Percentiles rank a stretch among this genome's conserved stretches.
Evolutionary conservation across 2,888 invertebrate species (phyloP).

Genomic region (Scelioninae gen. 1): DNA sequence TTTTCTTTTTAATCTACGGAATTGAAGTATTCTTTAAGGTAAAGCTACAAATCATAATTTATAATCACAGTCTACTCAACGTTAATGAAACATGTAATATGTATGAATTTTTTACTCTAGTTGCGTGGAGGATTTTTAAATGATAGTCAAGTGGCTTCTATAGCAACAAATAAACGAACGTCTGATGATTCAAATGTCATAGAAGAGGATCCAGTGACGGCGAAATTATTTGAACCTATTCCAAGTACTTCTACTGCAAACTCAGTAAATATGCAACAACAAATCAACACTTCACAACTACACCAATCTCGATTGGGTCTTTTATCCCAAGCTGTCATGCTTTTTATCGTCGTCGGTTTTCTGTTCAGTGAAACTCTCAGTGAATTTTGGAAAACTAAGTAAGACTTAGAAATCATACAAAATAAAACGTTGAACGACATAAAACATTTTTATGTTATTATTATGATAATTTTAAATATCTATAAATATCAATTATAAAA

Average conservation of each 20-base stretch:
- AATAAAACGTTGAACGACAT: too few species aligned
- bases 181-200: slow-evolving; percentile 77
- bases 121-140: slow-evolving; percentile 93
- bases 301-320: slow-evolving; percentile 96
- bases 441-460: neutral
- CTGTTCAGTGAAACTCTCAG: slow-evolving; percentile 95
- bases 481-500: neutral
- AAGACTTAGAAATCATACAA: slow-evolving; percentile 80
- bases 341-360: slow-evolving; percentile 94
- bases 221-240: slow-evolving; percentile 81
- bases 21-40: slow-evolving; percentile 97
- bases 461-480: neutral
- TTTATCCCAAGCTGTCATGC: slow-evolving; percentile 95
- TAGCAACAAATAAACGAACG: slow-evolving; percentile 83
- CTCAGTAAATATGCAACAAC: slow-evolving; percentile 82
- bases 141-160: slow-evolving; percentile 88
- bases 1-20: slow-evolving; percentile 97
- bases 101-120: slow-evolving; percentile 80
- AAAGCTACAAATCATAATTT: neutral
- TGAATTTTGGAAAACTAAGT: slow-evolving; percentile 97
- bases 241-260: slow-evolving; percentile 76
- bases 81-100: neutral
- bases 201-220: slow-evolving; percentile 85
- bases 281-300: slow-evolving; percentile 93
- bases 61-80: neutral